Evolutionary conservation across 2,888 invertebrate genomes (phyloP), one percentile per base, ranked within the genome.

Genomic region (Drosophila atroscutellata): DNA sequence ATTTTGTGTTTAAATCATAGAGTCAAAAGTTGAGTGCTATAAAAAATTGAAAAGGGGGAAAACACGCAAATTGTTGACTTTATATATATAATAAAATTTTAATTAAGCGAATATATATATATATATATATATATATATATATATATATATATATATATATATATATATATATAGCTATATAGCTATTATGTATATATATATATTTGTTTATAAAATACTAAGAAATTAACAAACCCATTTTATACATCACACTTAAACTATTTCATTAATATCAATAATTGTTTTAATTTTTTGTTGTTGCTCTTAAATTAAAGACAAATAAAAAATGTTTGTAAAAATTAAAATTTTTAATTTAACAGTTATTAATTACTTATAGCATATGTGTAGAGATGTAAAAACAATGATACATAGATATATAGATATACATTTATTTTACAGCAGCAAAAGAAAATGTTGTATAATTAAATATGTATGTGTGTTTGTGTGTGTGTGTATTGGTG

Each of bases 171-270:
- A 36, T 13, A n/a, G n/a, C n/a, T n/a, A n/a, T n/a, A n/a, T n/a
- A n/a, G n/a, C 2, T 39, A 18, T 6, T 45, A 24, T 13, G 11
- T 30, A 26, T 15, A 34, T 42, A 51, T 28, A n/a, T 59, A 60
- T 45, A 58, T 57, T 13, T n/a, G 15, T 15, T 8, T 24, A 8
- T 24, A 45, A 15, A 7, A 15, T 24, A 45, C 24, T 45, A 24
- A 39, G n/a, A 42, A 37, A 50, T 67, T 71, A 58, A 55, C 36
- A 54, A 52, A 11, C 64, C 55, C 61, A 63, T 50, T 42, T 67
- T 55, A 63, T 45, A 60, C 26, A 57, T 45, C 24, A 4, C 24
- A 36, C 51, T 39, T 26, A 56, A 18, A 52, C 20, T 52, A 61
- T 36, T 57, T 26, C 4, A 45, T 24, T 45, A 24, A 34, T 49